Evolutionary conservation across 1,140 invertebrate genomes (phyloP), one percentile per base, ranked within the genome.

Genomic region (Cyclina sinensis): DNA sequence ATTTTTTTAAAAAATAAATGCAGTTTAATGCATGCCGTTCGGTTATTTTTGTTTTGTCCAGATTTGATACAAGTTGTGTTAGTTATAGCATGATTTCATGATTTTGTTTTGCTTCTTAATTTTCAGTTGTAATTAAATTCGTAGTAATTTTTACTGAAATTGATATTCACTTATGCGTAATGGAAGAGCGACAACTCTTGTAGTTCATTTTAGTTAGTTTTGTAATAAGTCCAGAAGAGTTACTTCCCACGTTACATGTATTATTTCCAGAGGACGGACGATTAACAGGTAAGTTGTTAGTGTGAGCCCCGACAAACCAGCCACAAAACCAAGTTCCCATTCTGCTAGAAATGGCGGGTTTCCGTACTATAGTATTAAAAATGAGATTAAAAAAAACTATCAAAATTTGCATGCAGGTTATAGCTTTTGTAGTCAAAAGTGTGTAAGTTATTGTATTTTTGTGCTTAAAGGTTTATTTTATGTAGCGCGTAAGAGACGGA

Each of bases 251-350:
- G 48, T 84, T 84, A 27, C 43, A 43, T 43, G 43, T 43, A 27
- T 43, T 84, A 84, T 84, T 84, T 84, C 62, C 82, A 84, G 82
- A 84, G 46, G 82, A 84, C 32, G 68, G 46, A 16, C n/a, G 43
- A 27, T 57, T 51, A 57, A 84, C 82, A 21, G 82, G 82, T 84
- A 84, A 84, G 82, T 84, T 84, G 37, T 46, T 54, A 68, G 80
- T 78, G 74, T 78, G 74, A 51, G 74, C 14, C 74, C 74, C 43
- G 54, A 57, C 46, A 51, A 78, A 78, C 74, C 46, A 78, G 30
- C 24, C 74, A 78, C 43, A 35, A 54, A 51, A 54, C 74, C 70
- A 70, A 70, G 32, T 70, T n/a, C 65, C 65, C 32, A 35, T 70
- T 70, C 37, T 70, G 30, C 65, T 70, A 70, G 57, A 21, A 62